Conservation (phyloP, 2,888 invertebrate species). For the Aphodius granarius region DNA sequence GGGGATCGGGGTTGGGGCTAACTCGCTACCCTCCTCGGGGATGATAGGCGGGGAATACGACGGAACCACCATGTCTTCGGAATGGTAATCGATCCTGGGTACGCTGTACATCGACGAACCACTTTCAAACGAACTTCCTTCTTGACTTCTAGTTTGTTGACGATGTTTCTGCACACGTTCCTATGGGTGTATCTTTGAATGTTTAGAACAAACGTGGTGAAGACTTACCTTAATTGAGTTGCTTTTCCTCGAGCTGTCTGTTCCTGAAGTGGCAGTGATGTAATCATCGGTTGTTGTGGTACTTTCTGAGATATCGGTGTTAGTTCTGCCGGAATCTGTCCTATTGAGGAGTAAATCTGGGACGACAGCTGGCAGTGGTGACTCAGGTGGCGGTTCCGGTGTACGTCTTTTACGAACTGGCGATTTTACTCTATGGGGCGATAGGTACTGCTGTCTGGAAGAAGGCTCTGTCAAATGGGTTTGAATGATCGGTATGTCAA, state of each 20-base stretch:
- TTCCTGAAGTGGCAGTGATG: conserved; percentile 78
- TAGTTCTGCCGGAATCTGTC: conserved; percentile 72
- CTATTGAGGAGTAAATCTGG: conserved; percentile 62
- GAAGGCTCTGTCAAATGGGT: conserved; percentile 34
- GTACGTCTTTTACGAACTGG: conserved; percentile 36
- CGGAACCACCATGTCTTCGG: conserved; percentile 66
- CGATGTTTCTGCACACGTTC: conserved; percentile 26
- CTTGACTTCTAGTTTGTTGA: conserved; percentile 53
- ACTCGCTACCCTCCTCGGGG: conserved; percentile 54
- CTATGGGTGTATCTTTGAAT: conserved; percentile 7
- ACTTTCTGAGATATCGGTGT: conserved; percentile 84
- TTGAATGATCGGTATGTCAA: conserved; percentile 24
- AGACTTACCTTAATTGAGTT: conserved; percentile 65
- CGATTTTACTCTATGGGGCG: conserved; percentile 35
- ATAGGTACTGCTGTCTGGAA: conserved; percentile 38
- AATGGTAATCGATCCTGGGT: conserved; percentile 70
- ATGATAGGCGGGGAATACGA: conserved; percentile 64
- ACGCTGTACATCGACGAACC: conserved; percentile 79
- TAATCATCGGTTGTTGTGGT: conserved; percentile 86
- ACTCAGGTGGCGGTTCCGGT: conserved; percentile 43
- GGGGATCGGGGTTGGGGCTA: conserved; percentile 50
- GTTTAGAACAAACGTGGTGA: not conserved
- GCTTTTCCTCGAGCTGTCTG: conserved; percentile 68
- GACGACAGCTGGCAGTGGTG: conserved; percentile 46
- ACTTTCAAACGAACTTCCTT: conserved; percentile 87